These are phyloP conservation scores for Stegastes partitus DNA, from an alignment of 2,113 vertebrate species.

Conservation along the genomic window DNA sequence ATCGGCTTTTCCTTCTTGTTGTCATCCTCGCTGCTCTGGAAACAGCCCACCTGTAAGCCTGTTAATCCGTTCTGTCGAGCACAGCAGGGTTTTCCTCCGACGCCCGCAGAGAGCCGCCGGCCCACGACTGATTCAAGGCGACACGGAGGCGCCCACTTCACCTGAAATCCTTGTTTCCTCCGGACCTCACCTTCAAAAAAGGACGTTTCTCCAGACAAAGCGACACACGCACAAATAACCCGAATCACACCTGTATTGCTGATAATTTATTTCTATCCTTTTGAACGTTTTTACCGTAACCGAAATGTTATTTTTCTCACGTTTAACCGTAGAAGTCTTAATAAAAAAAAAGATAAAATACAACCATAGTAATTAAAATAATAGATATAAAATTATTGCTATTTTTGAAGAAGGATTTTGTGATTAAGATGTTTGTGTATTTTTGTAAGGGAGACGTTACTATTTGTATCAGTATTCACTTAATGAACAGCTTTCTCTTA, in stretches of 20 bases:
- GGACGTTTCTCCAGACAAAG: constrained; percentile 2
- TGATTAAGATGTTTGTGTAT: constrained; percentile 60
- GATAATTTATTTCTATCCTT: constrained; percentile 77
- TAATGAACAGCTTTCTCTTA: constrained; percentile 26
- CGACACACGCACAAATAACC: constrained; percentile 37
- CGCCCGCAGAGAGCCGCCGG: neutral
- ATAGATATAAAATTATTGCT: constrained; percentile 40
- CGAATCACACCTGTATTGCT: constrained; percentile 55
- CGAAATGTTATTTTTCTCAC: constrained; percentile 53
- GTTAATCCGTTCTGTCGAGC: constrained; percentile 17
- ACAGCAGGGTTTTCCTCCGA: constrained; percentile 22
- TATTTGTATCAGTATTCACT: constrained; percentile 63
- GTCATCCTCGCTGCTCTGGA: constrained; percentile 37
- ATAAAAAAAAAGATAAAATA: constrained; percentile 29
- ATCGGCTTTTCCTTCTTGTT: neutral
- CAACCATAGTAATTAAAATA: constrained; percentile 33
- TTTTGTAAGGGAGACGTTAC: constrained; percentile 75
- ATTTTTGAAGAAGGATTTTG: constrained; percentile 66
- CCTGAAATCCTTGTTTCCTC: constrained; percentile 6
- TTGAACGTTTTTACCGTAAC: constrained; percentile 56
- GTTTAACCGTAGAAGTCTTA: constrained; percentile 71
- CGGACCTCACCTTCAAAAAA: constrained; percentile 7
- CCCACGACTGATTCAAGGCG: constrained; percentile 9
- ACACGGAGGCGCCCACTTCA: constrained; percentile 7
- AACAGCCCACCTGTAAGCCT: neutral